Percentiles rank a stretch among this genome's conserved stretches.
These are phyloP conservation scores for Prinia subflava DNA, from an alignment of 2,113 vertebrate genomes.

Conservation along the genomic window DNA sequence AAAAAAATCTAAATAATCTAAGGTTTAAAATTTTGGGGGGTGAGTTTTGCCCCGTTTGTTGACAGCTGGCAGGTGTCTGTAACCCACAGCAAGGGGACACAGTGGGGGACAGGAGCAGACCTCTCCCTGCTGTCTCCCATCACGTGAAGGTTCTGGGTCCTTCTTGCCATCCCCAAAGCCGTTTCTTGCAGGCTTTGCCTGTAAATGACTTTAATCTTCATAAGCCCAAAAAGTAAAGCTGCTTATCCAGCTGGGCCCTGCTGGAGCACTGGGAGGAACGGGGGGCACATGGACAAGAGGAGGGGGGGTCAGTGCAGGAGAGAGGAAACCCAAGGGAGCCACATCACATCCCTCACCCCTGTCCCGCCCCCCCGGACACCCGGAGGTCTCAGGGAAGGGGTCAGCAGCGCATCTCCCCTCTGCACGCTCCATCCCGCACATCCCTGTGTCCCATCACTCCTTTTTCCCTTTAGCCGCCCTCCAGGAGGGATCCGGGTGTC, in stretches of 20 bases:
- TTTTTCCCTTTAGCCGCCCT: fast-evolving
- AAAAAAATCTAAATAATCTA: fast-evolving
- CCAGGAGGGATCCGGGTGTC: background rate
- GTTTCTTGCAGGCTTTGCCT: constrained; percentile 29
- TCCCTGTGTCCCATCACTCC: fast-evolving
- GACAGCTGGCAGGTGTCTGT: background rate
- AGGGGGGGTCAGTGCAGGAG: background rate
- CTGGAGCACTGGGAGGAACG: background rate
- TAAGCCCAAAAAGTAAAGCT: constrained; percentile 48
- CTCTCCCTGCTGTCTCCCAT: background rate
- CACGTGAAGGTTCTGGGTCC: background rate
- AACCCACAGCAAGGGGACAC: too few relatives aligned
- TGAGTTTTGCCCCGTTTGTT: background rate
- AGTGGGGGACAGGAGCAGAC: background rate
- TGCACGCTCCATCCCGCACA: background rate
- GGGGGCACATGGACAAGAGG: background rate
- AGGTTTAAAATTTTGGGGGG: fast-evolving
- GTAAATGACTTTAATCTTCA: constrained; percentile 58
- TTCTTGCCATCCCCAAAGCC: background rate
- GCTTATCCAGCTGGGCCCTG: background rate
- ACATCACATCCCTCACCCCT: background rate
- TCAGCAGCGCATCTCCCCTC: background rate
- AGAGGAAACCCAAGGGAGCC: background rate
- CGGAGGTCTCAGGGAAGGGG: fast-evolving
- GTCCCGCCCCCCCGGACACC: fast-evolving